These are phyloP conservation scores for Cantharis nigra DNA, from an alignment of 2,888 invertebrate genomes.

Conservation along the genomic window DNA sequence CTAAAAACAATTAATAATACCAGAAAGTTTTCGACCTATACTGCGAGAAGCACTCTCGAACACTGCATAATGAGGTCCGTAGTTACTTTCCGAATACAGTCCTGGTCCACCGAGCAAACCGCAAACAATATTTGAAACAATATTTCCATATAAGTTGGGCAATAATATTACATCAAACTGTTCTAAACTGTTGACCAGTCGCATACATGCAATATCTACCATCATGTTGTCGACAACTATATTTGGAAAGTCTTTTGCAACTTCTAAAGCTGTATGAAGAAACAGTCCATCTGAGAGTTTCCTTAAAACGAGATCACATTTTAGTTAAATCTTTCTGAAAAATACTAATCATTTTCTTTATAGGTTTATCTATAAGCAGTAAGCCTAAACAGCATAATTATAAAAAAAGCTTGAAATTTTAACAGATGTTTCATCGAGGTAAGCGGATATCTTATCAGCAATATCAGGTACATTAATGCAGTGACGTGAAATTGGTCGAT, in stretches of 20 bases:
- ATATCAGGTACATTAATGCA: neutral
- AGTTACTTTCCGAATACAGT: constrained; percentile 45
- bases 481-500: neutral
- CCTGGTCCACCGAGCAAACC: constrained; percentile 49
- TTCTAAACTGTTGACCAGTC: constrained; percentile 44
- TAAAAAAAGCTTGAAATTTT: neutral
- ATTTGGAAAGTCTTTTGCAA: constrained; percentile 44
- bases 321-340: neutral
- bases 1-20: neutral
- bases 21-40: constrained; percentile 17
- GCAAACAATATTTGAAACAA: constrained; percentile 45
- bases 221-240: constrained; percentile 44
- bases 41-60: constrained; percentile 47
- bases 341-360: neutral
- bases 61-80: constrained; percentile 43
- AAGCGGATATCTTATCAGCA: neutral
- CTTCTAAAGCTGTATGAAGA: constrained; percentile 40
- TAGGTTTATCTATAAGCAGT: neutral
- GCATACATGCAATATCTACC: constrained; percentile 47
- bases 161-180: constrained; percentile 47
- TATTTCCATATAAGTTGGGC: constrained; percentile 50
- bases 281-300: constrained; percentile 53
- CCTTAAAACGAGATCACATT: constrained; percentile 22
- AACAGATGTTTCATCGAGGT: neutral
- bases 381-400: neutral